These are phyloP conservation scores for Hipparchia sbordonii DNA, from an alignment of 2,888 invertebrate species.

Conservation along the genomic window DNA sequence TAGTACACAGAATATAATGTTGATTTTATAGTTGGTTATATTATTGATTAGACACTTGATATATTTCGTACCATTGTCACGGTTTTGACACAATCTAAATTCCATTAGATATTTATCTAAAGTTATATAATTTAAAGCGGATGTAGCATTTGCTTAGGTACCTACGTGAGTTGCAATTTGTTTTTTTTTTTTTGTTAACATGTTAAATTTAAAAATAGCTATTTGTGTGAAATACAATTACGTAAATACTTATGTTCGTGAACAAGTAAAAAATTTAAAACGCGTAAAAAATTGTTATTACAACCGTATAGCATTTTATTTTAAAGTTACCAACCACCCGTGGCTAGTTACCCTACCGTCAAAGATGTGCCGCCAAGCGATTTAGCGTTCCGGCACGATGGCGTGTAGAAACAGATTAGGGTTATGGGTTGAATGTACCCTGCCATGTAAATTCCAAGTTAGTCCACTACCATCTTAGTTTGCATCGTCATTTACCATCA, in stretches of 20 bases:
- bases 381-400: no score
- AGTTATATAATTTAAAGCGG: slow-evolving; percentile 18
- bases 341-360: no score
- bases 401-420: no score
- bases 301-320: no score
- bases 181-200: neutral
- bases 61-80: slow-evolving; percentile 1
- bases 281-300: neutral
- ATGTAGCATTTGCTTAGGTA: slow-evolving; percentile 5
- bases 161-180: slow-evolving; percentile 11
- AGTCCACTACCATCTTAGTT: no score
- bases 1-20: no score
- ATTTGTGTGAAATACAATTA: neutral
- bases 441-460: no score
- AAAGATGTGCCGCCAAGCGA: no score
- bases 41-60: slow-evolving; percentile 4
- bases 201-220: slow-evolving; percentile 8
- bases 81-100: slow-evolving; percentile 12
- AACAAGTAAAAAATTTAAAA: neutral
- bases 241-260: neutral
- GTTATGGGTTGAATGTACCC: no score
- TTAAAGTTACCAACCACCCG: no score
- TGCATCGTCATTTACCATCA: no score
- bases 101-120: slow-evolving; percentile 10
- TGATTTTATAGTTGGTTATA: neutral